Conservation (phyloP, 2,888 invertebrate genomes). For the Hemicrepidius hirtus region DNA sequence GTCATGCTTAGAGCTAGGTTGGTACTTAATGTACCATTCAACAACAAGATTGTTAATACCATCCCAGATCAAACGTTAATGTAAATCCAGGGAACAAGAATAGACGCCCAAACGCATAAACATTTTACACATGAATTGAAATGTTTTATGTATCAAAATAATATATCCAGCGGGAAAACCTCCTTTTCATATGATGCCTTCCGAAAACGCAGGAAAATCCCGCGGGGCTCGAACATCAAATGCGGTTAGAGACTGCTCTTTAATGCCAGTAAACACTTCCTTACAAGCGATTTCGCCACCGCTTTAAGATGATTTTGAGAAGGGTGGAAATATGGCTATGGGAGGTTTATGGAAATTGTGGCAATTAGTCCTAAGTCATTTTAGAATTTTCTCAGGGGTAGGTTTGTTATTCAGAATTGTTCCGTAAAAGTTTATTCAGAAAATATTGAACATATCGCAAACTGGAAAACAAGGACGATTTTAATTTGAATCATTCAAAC, state of each 20-base stretch:
- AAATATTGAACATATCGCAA: too few species aligned
- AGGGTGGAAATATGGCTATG: conserved; percentile 22
- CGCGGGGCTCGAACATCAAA: conserved; percentile 14
- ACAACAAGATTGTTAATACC: too few species aligned
- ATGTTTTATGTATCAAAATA: conserved; percentile 32
- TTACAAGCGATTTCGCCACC: conserved; percentile 18
- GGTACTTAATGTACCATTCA: background rate
- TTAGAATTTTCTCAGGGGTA: background rate
- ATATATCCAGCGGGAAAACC: conserved; percentile 9
- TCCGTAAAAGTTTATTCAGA: too few species aligned
- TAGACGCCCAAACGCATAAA: background rate
- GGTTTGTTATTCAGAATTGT: too few species aligned
- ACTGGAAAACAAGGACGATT: too few species aligned
- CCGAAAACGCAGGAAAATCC: conserved; percentile 21
- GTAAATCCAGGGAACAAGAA: background rate
- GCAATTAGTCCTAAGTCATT: background rate
- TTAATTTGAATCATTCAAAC: too few species aligned
- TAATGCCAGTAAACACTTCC: conserved; percentile 35
- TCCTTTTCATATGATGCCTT: conserved; percentile 20
- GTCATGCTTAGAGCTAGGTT: background rate
- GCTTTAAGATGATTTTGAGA: conserved; percentile 9
- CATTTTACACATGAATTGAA: conserved; percentile 23
- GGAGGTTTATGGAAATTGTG: background rate
- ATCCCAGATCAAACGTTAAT: background rate
- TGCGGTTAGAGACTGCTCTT: conserved; percentile 32